Percentiles rank a stretch among this genome's conserved stretches.
phyloP scores from a whole-genome alignment of 1,140 invertebrate species.

The Penaeus indicus region DNA sequence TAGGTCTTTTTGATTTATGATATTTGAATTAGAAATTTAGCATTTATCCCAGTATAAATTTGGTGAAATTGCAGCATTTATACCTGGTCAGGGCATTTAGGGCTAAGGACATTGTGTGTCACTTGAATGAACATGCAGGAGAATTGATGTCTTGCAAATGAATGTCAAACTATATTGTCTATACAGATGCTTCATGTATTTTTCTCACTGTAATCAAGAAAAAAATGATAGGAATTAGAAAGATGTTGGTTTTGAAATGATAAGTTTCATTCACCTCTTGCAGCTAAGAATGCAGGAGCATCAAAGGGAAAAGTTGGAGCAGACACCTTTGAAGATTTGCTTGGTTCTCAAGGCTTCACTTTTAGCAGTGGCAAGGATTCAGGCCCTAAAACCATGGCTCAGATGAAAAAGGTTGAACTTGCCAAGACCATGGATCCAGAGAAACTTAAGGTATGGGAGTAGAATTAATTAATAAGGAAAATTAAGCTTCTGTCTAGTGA shows the following conservation, averaged over 20 bases:
- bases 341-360: constrained; percentile 89
- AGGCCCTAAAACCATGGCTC: constrained; percentile 90
- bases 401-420: constrained; percentile 90
- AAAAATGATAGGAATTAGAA: not conserved
- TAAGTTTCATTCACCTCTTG: not conserved
- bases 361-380: constrained; percentile 79
- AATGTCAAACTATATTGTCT: not conserved
- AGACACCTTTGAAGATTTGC: constrained; percentile 89
- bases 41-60: too few species aligned
- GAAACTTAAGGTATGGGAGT: constrained; percentile 80
- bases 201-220: not conserved
- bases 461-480: not conserved
- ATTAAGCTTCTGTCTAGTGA: too few species aligned
- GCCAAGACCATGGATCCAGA: constrained; percentile 92
- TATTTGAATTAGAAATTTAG: too few species aligned
- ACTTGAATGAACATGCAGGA: too few species aligned
- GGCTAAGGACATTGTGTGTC: too few species aligned
- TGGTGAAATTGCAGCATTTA: too few species aligned
- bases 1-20: too few species aligned
- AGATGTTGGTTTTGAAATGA: not conserved
- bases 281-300: constrained; percentile 28
- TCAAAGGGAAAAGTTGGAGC: constrained; percentile 65
- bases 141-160: too few species aligned
- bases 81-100: too few species aligned
- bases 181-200: not conserved